Conservation (phyloP, 2,113 vertebrate genomes). For the Pampusana beccarii region DNA sequence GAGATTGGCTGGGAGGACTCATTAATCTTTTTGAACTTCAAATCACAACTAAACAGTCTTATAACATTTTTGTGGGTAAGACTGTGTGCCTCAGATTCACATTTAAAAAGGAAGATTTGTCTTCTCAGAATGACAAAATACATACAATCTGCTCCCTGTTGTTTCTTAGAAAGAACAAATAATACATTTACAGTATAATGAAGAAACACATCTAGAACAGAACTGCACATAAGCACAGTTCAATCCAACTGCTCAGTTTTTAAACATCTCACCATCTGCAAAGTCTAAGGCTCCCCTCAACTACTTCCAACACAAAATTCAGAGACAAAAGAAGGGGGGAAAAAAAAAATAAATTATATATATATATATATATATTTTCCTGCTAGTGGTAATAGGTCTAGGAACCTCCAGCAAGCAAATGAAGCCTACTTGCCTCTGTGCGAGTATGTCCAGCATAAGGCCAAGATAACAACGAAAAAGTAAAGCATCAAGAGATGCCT, state of each 20-base stretch:
- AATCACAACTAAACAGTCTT: neutral
- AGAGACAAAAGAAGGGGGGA: neutral
- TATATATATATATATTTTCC: no score
- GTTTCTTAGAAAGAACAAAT: neutral
- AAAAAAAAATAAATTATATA: no score
- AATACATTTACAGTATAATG: neutral
- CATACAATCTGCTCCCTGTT: neutral
- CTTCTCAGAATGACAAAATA: neutral
- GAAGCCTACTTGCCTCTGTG: neutral
- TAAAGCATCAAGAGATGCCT: neutral
- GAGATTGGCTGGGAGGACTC: neutral
- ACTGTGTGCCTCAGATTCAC: neutral
- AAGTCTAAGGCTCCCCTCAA: neutral
- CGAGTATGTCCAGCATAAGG: neutral
- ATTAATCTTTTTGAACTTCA: conserved; percentile 23
- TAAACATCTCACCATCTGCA: neutral
- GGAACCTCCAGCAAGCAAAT: neutral
- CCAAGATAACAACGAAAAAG: neutral
- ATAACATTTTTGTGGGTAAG: neutral
- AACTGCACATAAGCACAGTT: neutral
- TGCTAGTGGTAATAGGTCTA: neutral
- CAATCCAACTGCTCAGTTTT: neutral
- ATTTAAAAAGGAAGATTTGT: neutral
- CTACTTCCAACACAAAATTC: neutral
- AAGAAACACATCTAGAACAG: neutral